Conservation (phyloP, 1,140 invertebrate species). For the Heliconius hewitsoni region DNA sequence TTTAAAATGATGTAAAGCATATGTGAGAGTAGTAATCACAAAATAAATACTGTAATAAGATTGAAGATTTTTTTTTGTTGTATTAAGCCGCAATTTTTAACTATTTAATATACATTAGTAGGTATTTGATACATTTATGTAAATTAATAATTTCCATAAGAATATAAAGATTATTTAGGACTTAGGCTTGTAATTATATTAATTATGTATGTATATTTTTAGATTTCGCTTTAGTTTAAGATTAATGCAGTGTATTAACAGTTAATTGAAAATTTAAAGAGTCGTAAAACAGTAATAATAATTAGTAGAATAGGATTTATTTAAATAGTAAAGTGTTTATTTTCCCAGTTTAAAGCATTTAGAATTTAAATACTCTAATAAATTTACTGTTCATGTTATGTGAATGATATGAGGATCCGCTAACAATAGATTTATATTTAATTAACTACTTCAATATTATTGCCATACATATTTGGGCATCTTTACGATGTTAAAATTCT, state of each 20-base stretch:
- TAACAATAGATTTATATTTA: conserved; percentile 37
- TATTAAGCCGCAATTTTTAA: background rate
- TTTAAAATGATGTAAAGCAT: conserved; percentile 4
- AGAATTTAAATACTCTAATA: background rate
- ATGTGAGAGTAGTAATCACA: background rate
- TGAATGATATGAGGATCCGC: conserved; percentile 11
- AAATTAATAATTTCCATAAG: background rate
- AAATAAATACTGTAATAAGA: background rate
- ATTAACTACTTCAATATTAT: conserved; percentile 50
- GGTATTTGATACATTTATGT: background rate
- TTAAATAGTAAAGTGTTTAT: background rate
- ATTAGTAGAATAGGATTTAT: background rate
- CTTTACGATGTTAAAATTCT: conserved; percentile 41
- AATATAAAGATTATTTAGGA: background rate
- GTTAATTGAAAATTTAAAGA: background rate
- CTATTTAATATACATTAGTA: background rate
- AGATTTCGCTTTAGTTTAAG: background rate
- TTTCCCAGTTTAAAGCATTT: background rate
- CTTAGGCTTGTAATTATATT: background rate
- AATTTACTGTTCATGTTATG: background rate
- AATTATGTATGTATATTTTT: background rate
- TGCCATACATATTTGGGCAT: conserved; percentile 52
- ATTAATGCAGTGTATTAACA: background rate
- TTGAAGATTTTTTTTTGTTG: background rate
- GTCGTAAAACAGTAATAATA: background rate